Evolutionary conservation across 2,888 invertebrate genomes (phyloP).

Genomic region (Caenorhabditis sp.): DNA sequence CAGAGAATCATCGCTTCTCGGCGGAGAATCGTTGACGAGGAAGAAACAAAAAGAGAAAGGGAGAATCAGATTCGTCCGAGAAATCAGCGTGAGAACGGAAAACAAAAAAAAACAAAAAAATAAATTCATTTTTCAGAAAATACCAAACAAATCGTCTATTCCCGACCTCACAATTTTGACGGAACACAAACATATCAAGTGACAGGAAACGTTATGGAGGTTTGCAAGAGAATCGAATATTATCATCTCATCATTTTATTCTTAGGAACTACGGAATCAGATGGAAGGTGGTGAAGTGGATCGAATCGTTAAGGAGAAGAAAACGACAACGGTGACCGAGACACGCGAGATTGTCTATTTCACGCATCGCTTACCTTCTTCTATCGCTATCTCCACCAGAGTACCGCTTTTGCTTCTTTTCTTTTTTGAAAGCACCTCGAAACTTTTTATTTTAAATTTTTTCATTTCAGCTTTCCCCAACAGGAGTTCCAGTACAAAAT

Average conservation of each 20-base stretch:
- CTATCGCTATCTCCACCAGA: constrained; percentile 65
- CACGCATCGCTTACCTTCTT: constrained; percentile 66
- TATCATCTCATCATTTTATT: constrained; percentile 6
- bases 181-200: constrained; percentile 21
- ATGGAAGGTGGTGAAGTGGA: constrained; percentile 65
- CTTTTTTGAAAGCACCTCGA: background rate
- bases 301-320: constrained; percentile 70
- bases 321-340: constrained; percentile 72
- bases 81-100: constrained; percentile 17
- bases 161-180: constrained; percentile 38
- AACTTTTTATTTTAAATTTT: background rate
- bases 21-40: constrained; percentile 53
- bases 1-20: constrained; percentile 55
- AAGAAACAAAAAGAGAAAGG: constrained; percentile 52
- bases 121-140: constrained; percentile 5
- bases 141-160: background rate
- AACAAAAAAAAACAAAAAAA: background rate
- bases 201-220: constrained; percentile 47
- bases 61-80: constrained; percentile 56
- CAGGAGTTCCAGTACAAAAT: constrained; percentile 44
- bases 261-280: constrained; percentile 61
- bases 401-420: constrained; percentile 45
- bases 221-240: background rate
- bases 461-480: constrained; percentile 61
- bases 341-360: constrained; percentile 71